Conservation (phyloP, 2,888 invertebrate species). For the Epinotia nisella region DNA sequence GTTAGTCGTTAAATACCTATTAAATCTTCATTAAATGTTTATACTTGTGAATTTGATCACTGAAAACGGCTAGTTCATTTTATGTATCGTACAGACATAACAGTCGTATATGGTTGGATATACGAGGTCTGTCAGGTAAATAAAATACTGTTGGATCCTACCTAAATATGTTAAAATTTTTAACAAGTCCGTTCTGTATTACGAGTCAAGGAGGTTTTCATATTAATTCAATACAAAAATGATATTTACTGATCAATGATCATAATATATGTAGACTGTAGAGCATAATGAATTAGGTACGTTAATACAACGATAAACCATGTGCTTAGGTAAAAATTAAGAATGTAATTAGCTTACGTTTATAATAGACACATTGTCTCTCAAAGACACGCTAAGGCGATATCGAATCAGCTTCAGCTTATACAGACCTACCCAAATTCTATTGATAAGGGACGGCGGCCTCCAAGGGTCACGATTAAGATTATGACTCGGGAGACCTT, state of each 20-base stretch:
- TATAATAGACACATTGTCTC: conserved; percentile 7
- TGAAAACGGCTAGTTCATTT: neutral
- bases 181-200: no score
- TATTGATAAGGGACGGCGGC: conserved; percentile 57
- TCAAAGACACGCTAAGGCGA: conserved; percentile 14
- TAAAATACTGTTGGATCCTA: no score
- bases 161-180: no score
- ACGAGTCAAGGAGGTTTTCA: no score
- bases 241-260: neutral
- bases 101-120: neutral
- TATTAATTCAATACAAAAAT: no score
- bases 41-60: neutral
- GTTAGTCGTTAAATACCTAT: neutral
- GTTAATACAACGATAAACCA: neutral
- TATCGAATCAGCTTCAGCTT: conserved; percentile 11
- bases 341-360: neutral
- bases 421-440: conserved; percentile 46
- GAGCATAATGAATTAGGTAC: neutral
- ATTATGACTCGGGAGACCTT: conserved; percentile 65
- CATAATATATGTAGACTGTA: neutral
- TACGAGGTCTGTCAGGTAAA: neutral
- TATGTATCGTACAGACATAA: neutral
- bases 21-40: neutral
- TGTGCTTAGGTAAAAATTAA: neutral
- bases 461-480: conserved; percentile 61